Conservation (phyloP, 2,888 invertebrate species). For the Strigamia crassipes region DNA sequence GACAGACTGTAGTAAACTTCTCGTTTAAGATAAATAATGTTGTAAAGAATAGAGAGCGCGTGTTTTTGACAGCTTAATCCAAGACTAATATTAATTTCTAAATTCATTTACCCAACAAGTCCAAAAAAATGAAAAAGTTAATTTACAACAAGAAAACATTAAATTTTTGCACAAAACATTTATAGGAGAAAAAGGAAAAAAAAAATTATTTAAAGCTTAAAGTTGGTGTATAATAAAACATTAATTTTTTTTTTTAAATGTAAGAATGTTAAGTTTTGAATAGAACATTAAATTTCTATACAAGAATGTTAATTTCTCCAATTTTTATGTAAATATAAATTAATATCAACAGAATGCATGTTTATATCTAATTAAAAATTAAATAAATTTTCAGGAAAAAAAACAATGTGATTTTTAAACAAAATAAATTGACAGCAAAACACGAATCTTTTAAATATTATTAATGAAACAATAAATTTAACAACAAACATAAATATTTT, state of each 20-base stretch:
- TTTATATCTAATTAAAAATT: no score
- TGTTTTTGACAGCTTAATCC: slow-evolving; percentile 26
- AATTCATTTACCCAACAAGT: neutral
- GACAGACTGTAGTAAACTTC: neutral
- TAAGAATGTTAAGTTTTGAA: no score
- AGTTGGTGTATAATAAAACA: neutral
- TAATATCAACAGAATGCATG: no score
- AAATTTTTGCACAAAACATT: neutral
- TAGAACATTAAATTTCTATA: no score
- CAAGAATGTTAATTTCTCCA: no score
- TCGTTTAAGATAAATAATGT: slow-evolving; percentile 37
- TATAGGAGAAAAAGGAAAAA: neutral
- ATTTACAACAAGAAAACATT: neutral
- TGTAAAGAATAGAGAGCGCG: slow-evolving; percentile 5
- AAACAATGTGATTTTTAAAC: no score
- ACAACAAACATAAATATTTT: no score
- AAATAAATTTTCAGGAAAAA: no score
- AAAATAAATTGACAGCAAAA: no score
- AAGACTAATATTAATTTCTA: slow-evolving; percentile 22
- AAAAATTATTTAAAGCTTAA: neutral
- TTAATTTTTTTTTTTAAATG: neutral
- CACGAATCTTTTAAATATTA: no score
- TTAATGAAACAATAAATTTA: no score
- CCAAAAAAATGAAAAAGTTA: neutral
- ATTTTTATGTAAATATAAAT: no score